Evolutionary conservation across 1,140 invertebrate species (phyloP).

Genomic region (Drosophila yakuba): DNA sequence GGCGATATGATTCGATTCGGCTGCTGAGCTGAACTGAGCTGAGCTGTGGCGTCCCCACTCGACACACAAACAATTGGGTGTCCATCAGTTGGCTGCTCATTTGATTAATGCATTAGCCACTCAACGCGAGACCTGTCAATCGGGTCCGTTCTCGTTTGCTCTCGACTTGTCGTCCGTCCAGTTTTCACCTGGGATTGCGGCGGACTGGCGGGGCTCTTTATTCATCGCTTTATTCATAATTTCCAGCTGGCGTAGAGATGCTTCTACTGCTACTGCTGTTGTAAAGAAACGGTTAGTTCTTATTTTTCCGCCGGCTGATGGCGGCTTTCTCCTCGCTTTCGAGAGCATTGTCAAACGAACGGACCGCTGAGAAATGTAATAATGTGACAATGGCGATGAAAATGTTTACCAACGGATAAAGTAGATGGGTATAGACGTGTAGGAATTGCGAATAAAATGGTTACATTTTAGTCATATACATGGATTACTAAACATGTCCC

Average conservation of each 20-base stretch:
- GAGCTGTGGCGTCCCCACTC: slow-evolving; percentile 1
- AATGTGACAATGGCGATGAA: not conserved
- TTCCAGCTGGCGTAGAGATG: slow-evolving; percentile 43
- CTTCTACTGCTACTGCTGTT: slow-evolving; percentile 45
- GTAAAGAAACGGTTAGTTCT: slow-evolving; percentile 74
- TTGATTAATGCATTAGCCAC: slow-evolving; percentile 70
- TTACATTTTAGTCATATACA: too few relatives aligned
- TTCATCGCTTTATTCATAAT: slow-evolving; percentile 76
- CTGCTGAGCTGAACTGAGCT: not conserved
- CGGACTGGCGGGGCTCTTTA: slow-evolving; percentile 31
- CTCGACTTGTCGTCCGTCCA: slow-evolving; percentile 51
- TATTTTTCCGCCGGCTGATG: slow-evolving; percentile 42
- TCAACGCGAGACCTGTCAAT: slow-evolving; percentile 25
- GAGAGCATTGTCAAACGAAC: slow-evolving; percentile 69
- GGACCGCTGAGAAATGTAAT: slow-evolving; percentile 18
- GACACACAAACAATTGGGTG: slow-evolving; percentile 56
- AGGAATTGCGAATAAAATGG: not conserved
- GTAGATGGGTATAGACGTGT: too few relatives aligned
- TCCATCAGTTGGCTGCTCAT: slow-evolving; percentile 60
- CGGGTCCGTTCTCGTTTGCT: slow-evolving; percentile 39
- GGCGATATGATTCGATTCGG: slow-evolving; percentile 20
- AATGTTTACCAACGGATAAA: not conserved
- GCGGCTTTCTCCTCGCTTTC: slow-evolving; percentile 64
- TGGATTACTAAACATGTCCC: too few relatives aligned
- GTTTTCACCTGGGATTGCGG: slow-evolving; percentile 58